Evolutionary conservation across 1,140 invertebrate genomes (phyloP), one percentile per base, ranked within the genome.

Genomic region (Penaeus vannamei): DNA sequence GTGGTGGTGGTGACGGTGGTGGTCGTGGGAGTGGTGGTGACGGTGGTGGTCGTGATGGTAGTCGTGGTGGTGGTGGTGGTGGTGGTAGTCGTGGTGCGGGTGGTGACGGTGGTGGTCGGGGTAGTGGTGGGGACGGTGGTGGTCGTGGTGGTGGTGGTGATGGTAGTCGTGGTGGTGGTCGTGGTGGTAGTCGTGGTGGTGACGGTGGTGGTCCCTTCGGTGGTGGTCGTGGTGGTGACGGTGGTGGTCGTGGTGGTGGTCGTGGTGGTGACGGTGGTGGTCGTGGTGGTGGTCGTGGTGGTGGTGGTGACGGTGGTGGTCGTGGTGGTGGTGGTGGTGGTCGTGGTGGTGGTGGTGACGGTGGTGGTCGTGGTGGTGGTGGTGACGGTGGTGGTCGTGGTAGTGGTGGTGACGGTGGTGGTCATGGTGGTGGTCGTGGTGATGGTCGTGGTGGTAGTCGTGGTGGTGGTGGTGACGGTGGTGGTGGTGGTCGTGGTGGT

Each of bases 271-370:
- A n/a, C n/a, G 62, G 62, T 64, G n/a, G 62, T n/a, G n/a, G 62
- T 64, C 17, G 62, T 64, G 62, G 62, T 64, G n/a, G 62, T 64
- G 17, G 62, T 19, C 17, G 17, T n/a, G 62, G n/a, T 64, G 62
- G 62, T 64, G 62, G n/a, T 64, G 17, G 17, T 64, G 62, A 64
- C n/a, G 62, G 17, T 64, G n/a, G 62, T n/a, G 62, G n/a, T 17
- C n/a, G 62, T 64, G 62, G 62, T n/a, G 62, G 62, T 64, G 62
- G 62, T 64, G 62, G 62, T 64, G 62, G 62, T 64, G 62, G 62
- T 64, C 17, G 62, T 64, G 62, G 62, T 64, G 62, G n/a, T 23
- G 26, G 14, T 26, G 17, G 26, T 77, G 19, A 29, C 32, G 72
- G 26, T 20, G n/a, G 62, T 64, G 62, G n/a, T 64, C 17, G n/a